Conservation (phyloP, 2,113 vertebrate genomes). For the Empidonax alnorum region DNA sequence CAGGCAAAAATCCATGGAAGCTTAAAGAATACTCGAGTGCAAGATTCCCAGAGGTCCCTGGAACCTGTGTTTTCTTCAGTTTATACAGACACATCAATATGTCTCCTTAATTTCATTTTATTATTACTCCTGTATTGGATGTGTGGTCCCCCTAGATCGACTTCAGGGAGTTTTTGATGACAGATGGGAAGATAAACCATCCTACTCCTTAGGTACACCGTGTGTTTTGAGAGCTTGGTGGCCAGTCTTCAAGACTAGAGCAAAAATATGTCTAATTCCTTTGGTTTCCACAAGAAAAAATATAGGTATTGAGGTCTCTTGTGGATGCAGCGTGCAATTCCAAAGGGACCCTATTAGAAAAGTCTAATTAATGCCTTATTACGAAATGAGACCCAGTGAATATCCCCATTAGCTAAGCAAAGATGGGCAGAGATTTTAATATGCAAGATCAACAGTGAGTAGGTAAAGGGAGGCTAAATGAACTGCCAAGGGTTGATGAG, state of each 20-base stretch:
- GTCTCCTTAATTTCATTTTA: slow-evolving; percentile 45
- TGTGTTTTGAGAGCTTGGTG: background rate
- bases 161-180: background rate
- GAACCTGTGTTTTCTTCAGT: slow-evolving; percentile 19
- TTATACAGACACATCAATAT: slow-evolving; percentile 45
- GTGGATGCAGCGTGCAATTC: background rate
- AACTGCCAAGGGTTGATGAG: background rate
- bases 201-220: background rate
- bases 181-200: background rate
- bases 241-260: background rate
- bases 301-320: background rate
- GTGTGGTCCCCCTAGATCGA: background rate
- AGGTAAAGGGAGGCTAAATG: slow-evolving; percentile 7
- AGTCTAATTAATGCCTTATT: slow-evolving; percentile 16
- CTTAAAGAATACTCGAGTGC: slow-evolving; percentile 58
- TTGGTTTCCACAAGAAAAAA: background rate
- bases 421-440: slow-evolving; percentile 2
- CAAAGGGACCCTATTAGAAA: slow-evolving; percentile 25
- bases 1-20: slow-evolving; percentile 69
- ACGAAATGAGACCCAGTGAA: slow-evolving; percentile 6
- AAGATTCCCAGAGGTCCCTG: slow-evolving; percentile 11
- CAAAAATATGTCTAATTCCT: background rate
- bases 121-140: background rate
- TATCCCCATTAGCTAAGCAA: slow-evolving; percentile 40
- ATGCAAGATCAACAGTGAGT: slow-evolving; percentile 12